A percentile compares a stretch with the other conserved stretches of the same genome.
phyloP scores from a whole-genome alignment of 2,888 invertebrate species.

The Epirrhoe tristata region DNA sequence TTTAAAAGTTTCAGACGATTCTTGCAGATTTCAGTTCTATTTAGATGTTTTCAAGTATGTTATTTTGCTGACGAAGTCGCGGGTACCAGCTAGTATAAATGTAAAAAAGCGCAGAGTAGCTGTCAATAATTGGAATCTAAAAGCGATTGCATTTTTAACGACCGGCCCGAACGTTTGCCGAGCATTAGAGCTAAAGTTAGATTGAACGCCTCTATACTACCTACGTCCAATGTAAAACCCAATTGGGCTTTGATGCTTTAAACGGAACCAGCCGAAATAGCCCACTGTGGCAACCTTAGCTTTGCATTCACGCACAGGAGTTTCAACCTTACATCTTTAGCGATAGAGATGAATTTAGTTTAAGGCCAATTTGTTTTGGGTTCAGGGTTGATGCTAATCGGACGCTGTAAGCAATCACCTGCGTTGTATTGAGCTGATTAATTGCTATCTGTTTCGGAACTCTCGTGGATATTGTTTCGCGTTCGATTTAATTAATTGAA shows the following conservation, averaged over 20 bases:
- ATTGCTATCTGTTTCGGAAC: slow-evolving; percentile 67
- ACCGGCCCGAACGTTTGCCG: slow-evolving; percentile 50
- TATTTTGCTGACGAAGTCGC: too few species aligned
- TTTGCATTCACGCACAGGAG: slow-evolving; percentile 26
- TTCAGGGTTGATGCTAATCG: slow-evolving; percentile 68
- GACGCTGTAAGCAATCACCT: slow-evolving; percentile 78
- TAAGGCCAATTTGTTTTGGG: slow-evolving; percentile 38
- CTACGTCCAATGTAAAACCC: slow-evolving; percentile 75
- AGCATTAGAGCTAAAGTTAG: slow-evolving; percentile 70
- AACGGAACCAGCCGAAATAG: slow-evolving; percentile 73
- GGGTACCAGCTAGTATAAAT: too few species aligned
- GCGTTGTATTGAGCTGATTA: slow-evolving; percentile 76
- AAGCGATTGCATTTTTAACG: slow-evolving; percentile 40
- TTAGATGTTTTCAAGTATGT: too few species aligned
- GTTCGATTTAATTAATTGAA: slow-evolving; percentile 60
- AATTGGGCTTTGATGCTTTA: slow-evolving; percentile 80
- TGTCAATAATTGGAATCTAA: slow-evolving; percentile 28
- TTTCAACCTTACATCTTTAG: slow-evolving; percentile 25
- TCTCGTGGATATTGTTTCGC: slow-evolving; percentile 60
- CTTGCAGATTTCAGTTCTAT: too few species aligned
- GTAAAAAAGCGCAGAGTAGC: neutral
- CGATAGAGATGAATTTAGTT: slow-evolving; percentile 17
- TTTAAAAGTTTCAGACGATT: too few species aligned
- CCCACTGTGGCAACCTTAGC: slow-evolving; percentile 47
- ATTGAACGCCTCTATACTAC: slow-evolving; percentile 64